Evolutionary conservation across 2,888 invertebrate genomes (phyloP), one percentile per base, ranked within the genome.

Genomic region (Thelaira solivaga): DNA sequence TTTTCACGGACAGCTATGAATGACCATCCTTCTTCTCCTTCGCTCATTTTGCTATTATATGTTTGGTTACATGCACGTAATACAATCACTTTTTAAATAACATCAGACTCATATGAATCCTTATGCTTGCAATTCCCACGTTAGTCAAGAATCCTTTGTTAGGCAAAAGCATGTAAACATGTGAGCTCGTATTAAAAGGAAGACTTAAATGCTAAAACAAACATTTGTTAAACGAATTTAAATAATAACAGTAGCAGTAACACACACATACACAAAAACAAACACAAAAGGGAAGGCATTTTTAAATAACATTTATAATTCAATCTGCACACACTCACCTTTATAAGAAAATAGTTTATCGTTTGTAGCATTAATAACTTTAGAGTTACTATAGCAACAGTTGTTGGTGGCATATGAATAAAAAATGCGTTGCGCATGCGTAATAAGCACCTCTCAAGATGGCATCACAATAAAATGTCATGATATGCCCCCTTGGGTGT

Each of bases 401-500:
- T 74, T 74, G 74, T 75, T 75, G 67, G 67, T 74, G 74, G 67
- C 53, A 67, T 67, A 13, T 8, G 29, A 39, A 67, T 59, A 67
- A 67, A 69, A 67, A 77, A 80, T 80, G 77, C 83, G 84, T 82
- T 82, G 85, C 84, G 85, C 86, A 86, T 87, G 86, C 85, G 85
- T 86, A 86, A 86, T 87, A 87, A 86, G 86, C 86, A 86, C 86
- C 86, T 87, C 84, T 87, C 87, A 85, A 81, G 83, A 84, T 86
- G 86, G 85, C 86, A 85, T 86, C 85, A 87, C 87, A 86, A 86
- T 86, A 86, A 86, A 86, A 87, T 87, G 86, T 87, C 87, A 86
- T 87, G 87, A 85, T 85, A 85, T 86, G 86, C 86, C 86, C 86
- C 86, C 82, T 80, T 80, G 82, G 82, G 82, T 81, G 82, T 81